Percentiles rank a stretch among this genome's conserved stretches.
phyloP scores from a whole-genome alignment of 2,113 vertebrate genomes.

The Cromileptes altivelis region DNA sequence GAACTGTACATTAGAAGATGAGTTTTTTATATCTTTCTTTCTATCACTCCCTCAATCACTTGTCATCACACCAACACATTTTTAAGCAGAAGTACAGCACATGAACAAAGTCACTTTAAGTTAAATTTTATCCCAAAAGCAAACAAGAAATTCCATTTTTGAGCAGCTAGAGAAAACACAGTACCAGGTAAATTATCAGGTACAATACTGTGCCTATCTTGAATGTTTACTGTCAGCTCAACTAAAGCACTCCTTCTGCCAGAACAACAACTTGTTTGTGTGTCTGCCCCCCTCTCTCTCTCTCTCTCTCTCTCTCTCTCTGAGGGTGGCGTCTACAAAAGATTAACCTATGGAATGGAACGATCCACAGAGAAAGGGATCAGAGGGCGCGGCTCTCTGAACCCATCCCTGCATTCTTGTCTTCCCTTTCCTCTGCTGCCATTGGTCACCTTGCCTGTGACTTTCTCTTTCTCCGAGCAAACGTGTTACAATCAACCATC shows the following conservation, averaged over 20 bases:
- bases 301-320: background rate
- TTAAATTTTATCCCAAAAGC: background rate
- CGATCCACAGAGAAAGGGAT: conserved; percentile 53
- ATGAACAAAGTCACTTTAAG: background rate
- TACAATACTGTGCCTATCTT: background rate
- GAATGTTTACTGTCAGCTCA: background rate
- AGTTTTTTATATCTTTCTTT: background rate
- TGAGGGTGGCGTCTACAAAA: conserved; percentile 40
- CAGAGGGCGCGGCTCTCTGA: conserved; percentile 59
- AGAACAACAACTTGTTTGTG: conserved; percentile 52
- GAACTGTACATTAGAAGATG: too few species aligned
- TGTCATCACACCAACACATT: background rate
- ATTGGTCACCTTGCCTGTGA: conserved; percentile 46
- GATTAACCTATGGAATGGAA: conserved; percentile 69
- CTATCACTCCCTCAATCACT: background rate
- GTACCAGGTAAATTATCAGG: background rate
- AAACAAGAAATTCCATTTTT: too few species aligned
- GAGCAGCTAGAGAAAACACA: background rate
- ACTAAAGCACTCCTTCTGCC: background rate
- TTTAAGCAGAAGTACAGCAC: background rate
- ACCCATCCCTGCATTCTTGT: conserved; percentile 72
- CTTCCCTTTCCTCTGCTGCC: conserved; percentile 40
- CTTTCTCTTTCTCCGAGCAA: conserved; percentile 67
- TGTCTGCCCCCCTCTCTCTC: background rate
- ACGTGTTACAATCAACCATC: conserved; percentile 43